Evolutionary conservation across 2,888 invertebrate species (phyloP).

Genomic region (Scaptomyza caliginosa): DNA sequence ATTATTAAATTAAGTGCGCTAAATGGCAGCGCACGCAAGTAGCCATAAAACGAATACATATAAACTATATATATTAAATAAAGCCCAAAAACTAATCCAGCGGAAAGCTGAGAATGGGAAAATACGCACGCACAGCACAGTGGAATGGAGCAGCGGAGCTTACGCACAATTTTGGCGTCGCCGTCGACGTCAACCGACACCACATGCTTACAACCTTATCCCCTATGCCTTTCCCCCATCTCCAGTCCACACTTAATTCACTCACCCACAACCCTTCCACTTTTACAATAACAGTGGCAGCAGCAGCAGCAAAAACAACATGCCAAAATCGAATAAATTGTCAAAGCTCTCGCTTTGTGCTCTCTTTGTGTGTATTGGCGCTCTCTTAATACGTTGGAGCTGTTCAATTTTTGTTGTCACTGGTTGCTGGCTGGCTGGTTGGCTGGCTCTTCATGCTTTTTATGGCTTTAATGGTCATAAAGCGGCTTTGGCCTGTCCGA

Average conservation of each 20-base stretch:
- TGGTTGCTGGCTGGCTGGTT: slow-evolving; percentile 43
- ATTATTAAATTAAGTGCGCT: slow-evolving; percentile 78
- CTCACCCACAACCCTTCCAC: slow-evolving; percentile 47
- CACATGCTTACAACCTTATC: slow-evolving; percentile 74
- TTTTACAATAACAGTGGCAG: slow-evolving; percentile 30
- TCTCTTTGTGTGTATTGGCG: slow-evolving; percentile 19
- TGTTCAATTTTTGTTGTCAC: slow-evolving; percentile 41
- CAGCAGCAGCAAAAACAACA: slow-evolving; percentile 12
- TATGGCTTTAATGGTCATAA: slow-evolving; percentile 76
- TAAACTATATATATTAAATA: slow-evolving; percentile 18
- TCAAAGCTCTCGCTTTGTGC: slow-evolving; percentile 31
- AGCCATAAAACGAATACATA: slow-evolving; percentile 53
- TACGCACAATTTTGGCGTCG: slow-evolving; percentile 32
- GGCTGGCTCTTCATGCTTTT: slow-evolving; percentile 66
- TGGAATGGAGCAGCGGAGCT: slow-evolving; percentile 11
- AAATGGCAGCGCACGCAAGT: slow-evolving; percentile 77
- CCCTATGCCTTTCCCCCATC: slow-evolving; percentile 46
- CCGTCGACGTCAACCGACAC: slow-evolving; percentile 30
- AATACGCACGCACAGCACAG: slow-evolving; percentile 12
- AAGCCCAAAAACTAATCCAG: slow-evolving; percentile 47
- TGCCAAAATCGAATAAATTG: slow-evolving; percentile 63
- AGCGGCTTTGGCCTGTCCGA: slow-evolving; percentile 69
- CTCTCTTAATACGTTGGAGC: slow-evolving; percentile 33
- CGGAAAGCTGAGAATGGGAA: slow-evolving; percentile 40
- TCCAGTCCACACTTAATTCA: slow-evolving; percentile 16